Conservation (phyloP, 1,140 invertebrate genomes). For the Drosophila nannoptera region DNA sequence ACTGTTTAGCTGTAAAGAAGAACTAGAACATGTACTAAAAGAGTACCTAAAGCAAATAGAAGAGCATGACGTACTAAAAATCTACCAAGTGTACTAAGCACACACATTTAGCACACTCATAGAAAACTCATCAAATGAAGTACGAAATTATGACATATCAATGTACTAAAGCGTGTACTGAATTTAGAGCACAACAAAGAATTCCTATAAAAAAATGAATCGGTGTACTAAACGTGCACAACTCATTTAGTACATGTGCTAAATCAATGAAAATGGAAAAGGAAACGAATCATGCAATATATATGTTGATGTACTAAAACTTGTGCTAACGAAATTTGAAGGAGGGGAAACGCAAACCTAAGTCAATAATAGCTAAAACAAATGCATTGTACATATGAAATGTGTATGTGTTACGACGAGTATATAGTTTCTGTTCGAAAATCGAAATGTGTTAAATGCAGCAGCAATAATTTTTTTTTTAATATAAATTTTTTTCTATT, state of each 20-base stretch:
- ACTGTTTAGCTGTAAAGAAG: neutral
- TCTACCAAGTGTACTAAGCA: no score
- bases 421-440: conserved; percentile 7
- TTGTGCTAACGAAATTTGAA: conserved; percentile 8
- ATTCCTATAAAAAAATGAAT: neutral
- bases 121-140: neutral
- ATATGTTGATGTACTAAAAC: conserved; percentile 25
- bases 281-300: neutral
- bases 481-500: conserved; percentile 1
- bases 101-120: neutral
- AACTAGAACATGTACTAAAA: neutral
- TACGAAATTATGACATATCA: no score
- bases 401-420: conserved; percentile 29
- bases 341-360: neutral
- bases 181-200: conserved; percentile 3
- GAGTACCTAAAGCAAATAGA: no score
- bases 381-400: conserved; percentile 43
- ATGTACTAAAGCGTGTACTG: neutral
- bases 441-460: no score
- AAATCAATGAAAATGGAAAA: neutral
- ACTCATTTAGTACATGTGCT: conserved; percentile 19
- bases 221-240: neutral
- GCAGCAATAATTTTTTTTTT: conserved; percentile 2
- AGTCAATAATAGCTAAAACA: conserved; percentile 14
- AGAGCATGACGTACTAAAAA: no score